Percentiles rank a stretch among this genome's conserved stretches.
Evolutionary conservation across 2,797 vertebrate genomes (phyloP).

Genomic region (Danio albolineatus): DNA sequence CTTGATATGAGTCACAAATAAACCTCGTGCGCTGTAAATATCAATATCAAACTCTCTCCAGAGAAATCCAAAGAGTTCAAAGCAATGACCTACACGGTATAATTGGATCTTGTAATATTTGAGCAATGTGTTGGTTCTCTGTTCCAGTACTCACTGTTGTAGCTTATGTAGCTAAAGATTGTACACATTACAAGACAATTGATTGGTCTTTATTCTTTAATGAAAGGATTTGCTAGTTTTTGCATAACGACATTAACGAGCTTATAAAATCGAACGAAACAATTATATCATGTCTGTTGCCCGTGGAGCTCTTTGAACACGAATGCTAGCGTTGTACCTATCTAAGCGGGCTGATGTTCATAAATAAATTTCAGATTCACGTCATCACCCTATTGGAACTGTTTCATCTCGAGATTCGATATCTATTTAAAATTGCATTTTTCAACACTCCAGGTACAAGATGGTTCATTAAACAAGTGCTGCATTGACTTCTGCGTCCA

Average conservation of each 20-base stretch:
- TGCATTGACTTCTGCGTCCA: slow-evolving; percentile 23
- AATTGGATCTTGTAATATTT: slow-evolving; percentile 20
- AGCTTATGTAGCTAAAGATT: neutral
- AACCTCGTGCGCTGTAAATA: slow-evolving; percentile 18
- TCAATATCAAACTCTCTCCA: slow-evolving; percentile 16
- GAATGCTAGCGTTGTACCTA: neutral
- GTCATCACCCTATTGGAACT: neutral
- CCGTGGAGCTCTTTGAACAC: neutral
- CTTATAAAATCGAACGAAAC: neutral
- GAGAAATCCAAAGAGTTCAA: slow-evolving; percentile 19
- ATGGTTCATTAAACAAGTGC: slow-evolving; percentile 34
- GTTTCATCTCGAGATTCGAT: slow-evolving; percentile 16
- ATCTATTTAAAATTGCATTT: slow-evolving; percentile 24
- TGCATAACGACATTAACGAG: neutral
- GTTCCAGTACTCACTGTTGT: neutral
- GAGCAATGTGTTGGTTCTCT: neutral
- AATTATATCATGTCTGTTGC: neutral
- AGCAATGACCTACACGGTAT: slow-evolving; percentile 9
- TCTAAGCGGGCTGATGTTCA: neutral
- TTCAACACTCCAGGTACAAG: slow-evolving; percentile 15
- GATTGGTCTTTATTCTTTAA: slow-evolving; percentile 3
- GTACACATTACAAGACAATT: neutral
- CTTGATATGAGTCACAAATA: slow-evolving; percentile 27
- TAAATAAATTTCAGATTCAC: neutral
- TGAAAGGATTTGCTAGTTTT: neutral